phyloP scores from a whole-genome alignment of 1,140 invertebrate genomes.

The Calephelis virginiensis region DNA sequence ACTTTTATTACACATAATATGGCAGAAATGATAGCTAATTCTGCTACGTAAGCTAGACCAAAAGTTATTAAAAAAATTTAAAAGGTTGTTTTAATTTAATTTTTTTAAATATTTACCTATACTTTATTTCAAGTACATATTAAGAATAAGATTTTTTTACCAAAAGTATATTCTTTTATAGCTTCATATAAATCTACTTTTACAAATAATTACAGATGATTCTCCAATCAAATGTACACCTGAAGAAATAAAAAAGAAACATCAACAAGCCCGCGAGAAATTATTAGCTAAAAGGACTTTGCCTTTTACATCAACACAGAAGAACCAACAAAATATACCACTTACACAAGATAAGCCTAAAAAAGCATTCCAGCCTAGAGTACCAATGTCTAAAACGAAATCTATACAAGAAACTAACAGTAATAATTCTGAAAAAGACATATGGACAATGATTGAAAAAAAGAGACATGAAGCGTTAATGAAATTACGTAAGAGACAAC shows the following conservation, averaged over 20 bases:
- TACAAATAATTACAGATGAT: slow-evolving; percentile 34
- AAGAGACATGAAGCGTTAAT: slow-evolving; percentile 70
- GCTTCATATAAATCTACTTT: too few relatives aligned
- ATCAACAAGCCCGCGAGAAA: slow-evolving; percentile 59
- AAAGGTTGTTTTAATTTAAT: not conserved
- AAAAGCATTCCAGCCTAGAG: not conserved
- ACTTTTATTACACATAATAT: too few relatives aligned
- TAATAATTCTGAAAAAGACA: slow-evolving; percentile 26
- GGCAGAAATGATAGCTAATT: too few relatives aligned
- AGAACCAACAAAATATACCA: slow-evolving; percentile 14
- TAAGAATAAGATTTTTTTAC: too few relatives aligned
- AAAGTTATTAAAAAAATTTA: not conserved
- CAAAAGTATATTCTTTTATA: too few relatives aligned
- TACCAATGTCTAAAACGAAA: slow-evolving; percentile 3
- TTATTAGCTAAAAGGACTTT: slow-evolving; percentile 55
- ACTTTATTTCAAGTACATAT: slow-evolving; percentile 1
- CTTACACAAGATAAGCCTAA: slow-evolving; percentile 9
- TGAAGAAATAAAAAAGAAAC: slow-evolving; percentile 67
- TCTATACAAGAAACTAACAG: slow-evolving; percentile 23
- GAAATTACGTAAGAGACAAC: slow-evolving; percentile 55
- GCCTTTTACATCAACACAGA: slow-evolving; percentile 48
- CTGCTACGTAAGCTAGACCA: too few relatives aligned
- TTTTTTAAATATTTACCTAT: not conserved
- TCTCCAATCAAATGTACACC: slow-evolving; percentile 59
- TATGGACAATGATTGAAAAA: slow-evolving; percentile 60